Conservation (phyloP, 35 echinoderm and acorn worm species). For the Eucidaris tribuloides region DNA sequence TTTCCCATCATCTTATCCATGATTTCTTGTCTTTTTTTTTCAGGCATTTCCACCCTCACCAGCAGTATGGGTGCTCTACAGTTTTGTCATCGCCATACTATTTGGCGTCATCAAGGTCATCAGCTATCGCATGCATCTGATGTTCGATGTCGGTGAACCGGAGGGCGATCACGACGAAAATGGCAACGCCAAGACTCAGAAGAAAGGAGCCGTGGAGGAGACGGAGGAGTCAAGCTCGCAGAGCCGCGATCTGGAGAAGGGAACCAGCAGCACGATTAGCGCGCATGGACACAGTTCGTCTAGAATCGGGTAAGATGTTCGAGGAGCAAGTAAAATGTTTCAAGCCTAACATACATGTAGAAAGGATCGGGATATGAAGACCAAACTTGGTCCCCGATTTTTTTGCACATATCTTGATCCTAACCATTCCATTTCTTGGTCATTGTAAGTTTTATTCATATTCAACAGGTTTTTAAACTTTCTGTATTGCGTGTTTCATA, state of each 20-base stretch:
- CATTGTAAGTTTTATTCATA: too few species aligned
- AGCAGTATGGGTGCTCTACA: slow-evolving; percentile 87
- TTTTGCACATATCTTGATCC: too few species aligned
- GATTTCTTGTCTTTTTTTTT: background rate
- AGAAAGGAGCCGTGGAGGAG: slow-evolving; percentile 52
- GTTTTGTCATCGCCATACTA: slow-evolving; percentile 51
- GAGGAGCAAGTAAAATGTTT: too few species aligned
- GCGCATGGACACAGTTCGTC: slow-evolving; percentile 22
- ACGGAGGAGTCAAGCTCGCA: slow-evolving; percentile 37
- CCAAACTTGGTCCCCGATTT: too few species aligned
- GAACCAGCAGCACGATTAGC: slow-evolving; percentile 32
- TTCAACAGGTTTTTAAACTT: too few species aligned
- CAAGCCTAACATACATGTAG: too few species aligned
- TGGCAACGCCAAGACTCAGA: slow-evolving; percentile 40
- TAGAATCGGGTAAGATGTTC: slow-evolving; percentile 40
- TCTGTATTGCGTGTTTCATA: too few species aligned
- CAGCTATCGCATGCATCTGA: slow-evolving; percentile 86
- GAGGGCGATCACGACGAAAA: slow-evolving; percentile 50
- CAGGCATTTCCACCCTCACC: slow-evolving; percentile 71
- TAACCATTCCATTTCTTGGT: too few species aligned
- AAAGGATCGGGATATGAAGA: too few species aligned
- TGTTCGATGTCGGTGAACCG: slow-evolving; percentile 86
- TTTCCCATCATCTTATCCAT: too few species aligned
- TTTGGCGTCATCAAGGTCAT: slow-evolving; percentile 83
- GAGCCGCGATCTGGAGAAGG: slow-evolving; percentile 27